phyloP scores from a whole-genome alignment of 2,797 vertebrate species.

The Pterois miles region DNA sequence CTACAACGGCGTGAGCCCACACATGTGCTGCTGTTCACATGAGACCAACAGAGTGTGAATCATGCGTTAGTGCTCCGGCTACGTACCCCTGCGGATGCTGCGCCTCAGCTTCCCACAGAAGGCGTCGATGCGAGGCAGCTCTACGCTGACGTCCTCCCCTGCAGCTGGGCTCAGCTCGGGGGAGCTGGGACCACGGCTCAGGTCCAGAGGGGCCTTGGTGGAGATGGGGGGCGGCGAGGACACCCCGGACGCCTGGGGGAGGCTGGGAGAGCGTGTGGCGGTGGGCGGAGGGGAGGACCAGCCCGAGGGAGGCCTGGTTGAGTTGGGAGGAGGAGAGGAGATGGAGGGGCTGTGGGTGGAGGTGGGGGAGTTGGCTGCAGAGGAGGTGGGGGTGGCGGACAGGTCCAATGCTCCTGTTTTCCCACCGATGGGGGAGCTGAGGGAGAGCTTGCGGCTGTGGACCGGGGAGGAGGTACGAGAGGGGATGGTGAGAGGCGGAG shows the following conservation, averaged over 20 bases:
- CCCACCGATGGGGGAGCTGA: constrained; percentile 87
- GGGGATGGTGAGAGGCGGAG: constrained; percentile 90
- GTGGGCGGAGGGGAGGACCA: constrained; percentile 86
- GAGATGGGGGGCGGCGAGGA: constrained; percentile 82
- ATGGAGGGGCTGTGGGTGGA: constrained; percentile 84
- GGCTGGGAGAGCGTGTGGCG: constrained; percentile 84
- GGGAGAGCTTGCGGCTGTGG: constrained; percentile 91
- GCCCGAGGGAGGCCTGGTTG: constrained; percentile 77
- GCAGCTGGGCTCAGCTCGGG: constrained; percentile 86
- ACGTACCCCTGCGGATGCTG: constrained; percentile 90
- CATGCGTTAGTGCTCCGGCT: constrained; percentile 1
- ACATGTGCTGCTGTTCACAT: constrained; percentile 11
- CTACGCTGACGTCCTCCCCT: constrained; percentile 83
- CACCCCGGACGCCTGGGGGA: constrained; percentile 61
- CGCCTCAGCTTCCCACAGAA: constrained; percentile 91
- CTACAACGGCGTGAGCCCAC: constrained; percentile 1
- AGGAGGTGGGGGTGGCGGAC: constrained; percentile 84
- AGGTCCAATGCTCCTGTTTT: constrained; percentile 89
- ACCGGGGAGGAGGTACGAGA: constrained; percentile 90
- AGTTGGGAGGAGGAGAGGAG: constrained; percentile 80
- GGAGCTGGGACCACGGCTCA: constrained; percentile 87
- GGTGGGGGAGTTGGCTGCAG: constrained; percentile 86
- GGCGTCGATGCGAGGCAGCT: constrained; percentile 88
- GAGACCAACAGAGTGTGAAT: constrained; percentile 20
- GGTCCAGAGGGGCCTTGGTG: constrained; percentile 86